Base-by-base conservation (phyloP, 1,140 invertebrate species). In the Hydropsyche tenuis region DNA sequence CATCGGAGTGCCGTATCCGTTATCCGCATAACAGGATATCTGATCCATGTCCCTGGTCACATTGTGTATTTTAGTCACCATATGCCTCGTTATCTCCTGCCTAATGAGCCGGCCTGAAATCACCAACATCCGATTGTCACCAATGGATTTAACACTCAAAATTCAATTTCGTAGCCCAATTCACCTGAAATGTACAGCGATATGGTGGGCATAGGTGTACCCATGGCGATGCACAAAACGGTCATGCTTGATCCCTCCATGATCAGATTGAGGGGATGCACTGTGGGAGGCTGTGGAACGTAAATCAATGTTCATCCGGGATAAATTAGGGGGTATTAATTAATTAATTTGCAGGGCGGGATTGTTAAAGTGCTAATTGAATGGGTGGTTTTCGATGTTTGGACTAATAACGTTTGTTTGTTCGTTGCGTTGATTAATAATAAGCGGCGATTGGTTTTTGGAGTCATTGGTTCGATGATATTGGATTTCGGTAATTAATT, bases 221-320 rank as follows among this genome's bases (percentile, higher is more conserved):
- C 92, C 86, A 93, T 90, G 5, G 92, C 93, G 53, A 94, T 91
- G 78, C 93, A 95, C 0, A 94, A 83, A 46, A 94, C 89, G 0
- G 93, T 94, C 90, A 95, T 93, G 69, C 90, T 92, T 73, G 90
- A 90, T 1, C 93, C 93, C 84, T 95, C 93, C 30, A 92, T 88
- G 1, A 94, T 89, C 73, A 93, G 86, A 79, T 92, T 93, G 27
- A 91, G 90, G 0, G 93, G 93, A 82, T 94, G 92, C 27, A 94
- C 90, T 1, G 92, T 90, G 0, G 93, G 93, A 1, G 91, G 88
- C 91, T 93, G 81, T 68, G 84, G 7, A 65, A 16, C 37, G 30
- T 37, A 65, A 65, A 37, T 37, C 16, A 16, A 37, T 65, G 14
- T 62, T 16, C 14, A 5, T 16, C 46, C 14, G 46, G 14, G 22